Base-by-base conservation (phyloP, 1,140 invertebrate species). In the Delia radicum region DNA sequence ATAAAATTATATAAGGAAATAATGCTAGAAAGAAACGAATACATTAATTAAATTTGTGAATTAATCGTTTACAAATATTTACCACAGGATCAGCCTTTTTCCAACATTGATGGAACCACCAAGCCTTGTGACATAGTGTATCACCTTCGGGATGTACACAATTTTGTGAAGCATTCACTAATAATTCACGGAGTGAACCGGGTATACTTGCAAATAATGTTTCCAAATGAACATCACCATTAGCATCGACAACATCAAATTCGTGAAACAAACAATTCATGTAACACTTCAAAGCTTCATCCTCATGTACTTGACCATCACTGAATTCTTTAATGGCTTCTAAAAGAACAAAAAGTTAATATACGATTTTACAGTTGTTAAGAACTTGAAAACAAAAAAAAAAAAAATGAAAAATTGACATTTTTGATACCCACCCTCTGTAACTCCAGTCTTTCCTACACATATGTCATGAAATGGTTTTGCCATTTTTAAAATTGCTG, bases 41-140 rank as follows among this genome's bases (percentile, higher is more conserved):
- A n/a, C 7, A 73, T 26, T 18, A 24, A 27, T 27, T 33, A 4
- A 63, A 24, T 65, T 26, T 24, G 21, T n/a, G 26, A 12, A 29
- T 33, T 61, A 28, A 8, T n/a, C n/a, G n/a, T n/a, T 27, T 63
- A 74, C 6, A 6, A 3, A 21, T 13, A 48, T 28, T 28, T 55
- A 76, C 76, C 15, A 79, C 80, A 7, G 85, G 85, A 81, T 86
- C 85, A 5, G 82, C 79, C 55, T 81, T 82, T 48, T 85, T 85
- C 84, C 84, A 85, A 73, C 84, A 85, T 42, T 83, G 79, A 76
- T 85, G 82, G 37, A 85, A 78, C 82, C 82, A 85, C 81, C 82
- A 85, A 18, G 82, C 81, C 67, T 82, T 80, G 55, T 85, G 82
- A 29, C 82, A 82, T 18, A 85, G 55, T 10, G 80, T 85, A 31